phyloP scores from a whole-genome alignment of 1,140 invertebrate genomes.

The Patella vulgata region DNA sequence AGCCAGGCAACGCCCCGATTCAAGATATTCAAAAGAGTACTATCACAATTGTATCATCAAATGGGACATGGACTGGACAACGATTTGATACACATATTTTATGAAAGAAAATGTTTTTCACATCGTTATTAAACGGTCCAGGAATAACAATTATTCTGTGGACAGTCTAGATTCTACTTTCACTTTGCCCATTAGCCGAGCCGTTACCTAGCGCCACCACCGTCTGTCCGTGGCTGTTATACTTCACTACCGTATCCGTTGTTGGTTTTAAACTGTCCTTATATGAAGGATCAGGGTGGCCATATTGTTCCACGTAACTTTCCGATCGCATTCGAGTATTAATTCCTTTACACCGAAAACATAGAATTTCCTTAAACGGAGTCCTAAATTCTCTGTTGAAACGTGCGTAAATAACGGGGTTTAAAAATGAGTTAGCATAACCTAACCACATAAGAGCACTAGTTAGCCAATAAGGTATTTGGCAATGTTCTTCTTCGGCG shows the following conservation, averaged over 20 bases:
- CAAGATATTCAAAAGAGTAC: too few species aligned
- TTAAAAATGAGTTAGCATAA: slow-evolving; percentile 69
- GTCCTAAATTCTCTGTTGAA: slow-evolving; percentile 70
- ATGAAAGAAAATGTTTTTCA: too few species aligned
- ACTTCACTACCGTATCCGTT: slow-evolving; percentile 55
- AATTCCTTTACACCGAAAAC: slow-evolving; percentile 67
- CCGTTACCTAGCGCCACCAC: slow-evolving; percentile 58
- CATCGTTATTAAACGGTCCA: too few species aligned
- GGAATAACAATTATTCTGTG: too few species aligned
- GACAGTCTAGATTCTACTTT: slow-evolving; percentile 30
- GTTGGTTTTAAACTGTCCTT: slow-evolving; percentile 54
- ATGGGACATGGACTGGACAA: too few species aligned
- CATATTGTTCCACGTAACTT: slow-evolving; percentile 67
- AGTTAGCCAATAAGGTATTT: slow-evolving; percentile 63
- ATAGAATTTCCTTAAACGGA: slow-evolving; percentile 70
- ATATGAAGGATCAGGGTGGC: slow-evolving; percentile 32
- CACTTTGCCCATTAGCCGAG: slow-evolving; percentile 38
- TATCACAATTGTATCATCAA: too few species aligned
- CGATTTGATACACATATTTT: too few species aligned
- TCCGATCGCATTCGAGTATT: slow-evolving; percentile 67
- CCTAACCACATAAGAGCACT: slow-evolving; percentile 68
- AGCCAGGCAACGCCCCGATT: too few species aligned
- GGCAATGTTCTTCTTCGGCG: slow-evolving; percentile 19
- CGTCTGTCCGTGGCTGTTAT: slow-evolving; percentile 62
- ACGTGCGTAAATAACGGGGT: slow-evolving; percentile 71